Base-by-base conservation (phyloP, 2,797 vertebrate species). In the Gambelia wislizenii region DNA sequence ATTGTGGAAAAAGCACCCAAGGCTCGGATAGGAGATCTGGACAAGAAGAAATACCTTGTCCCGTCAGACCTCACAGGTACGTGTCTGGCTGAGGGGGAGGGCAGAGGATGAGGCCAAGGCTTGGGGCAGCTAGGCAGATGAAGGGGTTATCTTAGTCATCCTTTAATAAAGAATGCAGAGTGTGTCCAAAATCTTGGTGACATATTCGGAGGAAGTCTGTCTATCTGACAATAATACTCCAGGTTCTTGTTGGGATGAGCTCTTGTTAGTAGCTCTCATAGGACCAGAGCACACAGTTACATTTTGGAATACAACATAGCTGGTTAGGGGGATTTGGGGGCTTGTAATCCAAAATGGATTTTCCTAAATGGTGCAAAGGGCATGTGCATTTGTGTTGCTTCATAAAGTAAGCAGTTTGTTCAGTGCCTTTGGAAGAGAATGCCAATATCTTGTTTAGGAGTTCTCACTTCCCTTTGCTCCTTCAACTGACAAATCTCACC, bases 1-100 rank as follows among this genome's bases (percentile, higher is more conserved):
- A 99, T 99, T 91, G 98, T 99, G 93, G 98, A 99, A 95, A 99
- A 99, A 95, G 98, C 98, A 22, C 98, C 98, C 74, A 99, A 99
- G 97, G 98, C 98, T 92, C 98, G 98, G 95, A 99, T 99, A 98
- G 98, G 98, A 90, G 98, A 99, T 92, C 96, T 99, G 97, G 98
- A 99, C 96, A 99, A 99, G 96, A 99, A 99, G 97, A 99, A 99
- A 95, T 99, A 99, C 86, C 97, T 99, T 93, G 98, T 99, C 91
- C 98, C 98, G 75, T 99, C 98, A 49, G 98, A 99, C 94, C 97
- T 99, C 92, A 99, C 98, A 97, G 98, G 98, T 99, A 94, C 92
- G 54, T 33, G 4, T 25, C 16, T 8, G 22, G 6, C 47, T 13
- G 44, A 33, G 33, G 9, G 33, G 16, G 20, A 3, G 2, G 5